Conservation (phyloP, 2,113 vertebrate species). For the Phaethornis superciliosus region DNA sequence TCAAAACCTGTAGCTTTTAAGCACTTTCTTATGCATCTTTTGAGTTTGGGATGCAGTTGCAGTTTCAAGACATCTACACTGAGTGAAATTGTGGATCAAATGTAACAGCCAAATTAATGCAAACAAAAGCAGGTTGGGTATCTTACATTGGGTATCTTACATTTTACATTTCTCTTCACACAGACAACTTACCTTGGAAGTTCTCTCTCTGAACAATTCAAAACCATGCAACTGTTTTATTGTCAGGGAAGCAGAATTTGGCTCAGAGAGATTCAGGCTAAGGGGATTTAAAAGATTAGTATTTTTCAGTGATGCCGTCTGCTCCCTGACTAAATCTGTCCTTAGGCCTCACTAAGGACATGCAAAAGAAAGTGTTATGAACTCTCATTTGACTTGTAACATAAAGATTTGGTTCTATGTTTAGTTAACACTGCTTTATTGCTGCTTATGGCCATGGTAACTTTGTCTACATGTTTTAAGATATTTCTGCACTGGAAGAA, state of each 20-base stretch:
- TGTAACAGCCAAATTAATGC: neutral
- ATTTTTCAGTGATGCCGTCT: neutral
- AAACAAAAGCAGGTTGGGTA: neutral
- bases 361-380: neutral
- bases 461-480: neutral
- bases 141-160: neutral
- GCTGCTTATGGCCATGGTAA: neutral
- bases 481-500: constrained; percentile 6
- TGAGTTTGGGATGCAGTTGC: neutral
- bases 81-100: neutral
- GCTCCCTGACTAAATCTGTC: neutral
- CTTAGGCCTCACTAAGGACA: neutral
- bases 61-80: neutral
- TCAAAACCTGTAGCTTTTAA: neutral
- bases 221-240: neutral
- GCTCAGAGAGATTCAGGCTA: neutral
- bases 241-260: neutral
- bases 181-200: neutral
- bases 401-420: neutral
- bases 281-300: neutral
- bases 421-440: neutral
- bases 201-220: neutral
- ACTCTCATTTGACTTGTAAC: neutral
- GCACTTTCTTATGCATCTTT: neutral
- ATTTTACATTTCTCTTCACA: neutral